Conservation (phyloP, 2,888 invertebrate genomes). For the Luperina testacea region DNA sequence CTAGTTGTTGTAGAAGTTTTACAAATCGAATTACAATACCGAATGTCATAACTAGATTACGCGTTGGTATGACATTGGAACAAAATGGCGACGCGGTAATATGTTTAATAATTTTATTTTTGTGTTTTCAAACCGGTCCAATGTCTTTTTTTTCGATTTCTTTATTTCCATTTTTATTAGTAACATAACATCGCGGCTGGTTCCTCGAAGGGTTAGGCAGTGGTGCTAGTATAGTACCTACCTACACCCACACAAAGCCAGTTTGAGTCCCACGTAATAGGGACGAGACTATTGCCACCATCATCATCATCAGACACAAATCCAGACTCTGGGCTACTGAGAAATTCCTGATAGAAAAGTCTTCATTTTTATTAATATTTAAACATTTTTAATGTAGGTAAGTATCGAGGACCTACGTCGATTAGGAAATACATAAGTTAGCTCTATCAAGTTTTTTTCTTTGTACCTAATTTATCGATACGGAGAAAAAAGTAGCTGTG, state of each 20-base stretch:
- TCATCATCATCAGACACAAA: background rate
- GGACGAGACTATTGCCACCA: background rate
- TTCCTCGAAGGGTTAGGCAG: background rate
- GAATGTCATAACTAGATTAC: conserved; percentile 38
- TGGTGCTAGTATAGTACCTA: background rate
- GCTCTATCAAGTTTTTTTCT: background rate
- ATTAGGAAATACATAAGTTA: background rate
- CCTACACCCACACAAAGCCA: background rate
- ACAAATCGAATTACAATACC: conserved; percentile 26
- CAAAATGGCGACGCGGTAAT: conserved; percentile 57
- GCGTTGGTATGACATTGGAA: conserved; percentile 50
- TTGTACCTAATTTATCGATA: background rate
- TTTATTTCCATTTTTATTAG: background rate
- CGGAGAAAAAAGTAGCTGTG: background rate
- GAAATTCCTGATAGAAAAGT: background rate
- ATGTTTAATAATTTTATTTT: conserved; percentile 23
- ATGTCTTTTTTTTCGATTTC: conserved; percentile 36
- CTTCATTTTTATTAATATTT: background rate
- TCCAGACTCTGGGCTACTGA: background rate
- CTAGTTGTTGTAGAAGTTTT: conserved; percentile 10
- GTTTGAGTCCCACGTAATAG: background rate
- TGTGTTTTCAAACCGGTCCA: conserved; percentile 43
- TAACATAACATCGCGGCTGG: background rate
- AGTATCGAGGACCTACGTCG: too few relatives aligned
- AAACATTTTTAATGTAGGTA: too few relatives aligned